Evolutionary conservation across 1,140 invertebrate species (phyloP), one percentile per base, ranked within the genome.

Genomic region (Schlechtendalia chinensis): DNA sequence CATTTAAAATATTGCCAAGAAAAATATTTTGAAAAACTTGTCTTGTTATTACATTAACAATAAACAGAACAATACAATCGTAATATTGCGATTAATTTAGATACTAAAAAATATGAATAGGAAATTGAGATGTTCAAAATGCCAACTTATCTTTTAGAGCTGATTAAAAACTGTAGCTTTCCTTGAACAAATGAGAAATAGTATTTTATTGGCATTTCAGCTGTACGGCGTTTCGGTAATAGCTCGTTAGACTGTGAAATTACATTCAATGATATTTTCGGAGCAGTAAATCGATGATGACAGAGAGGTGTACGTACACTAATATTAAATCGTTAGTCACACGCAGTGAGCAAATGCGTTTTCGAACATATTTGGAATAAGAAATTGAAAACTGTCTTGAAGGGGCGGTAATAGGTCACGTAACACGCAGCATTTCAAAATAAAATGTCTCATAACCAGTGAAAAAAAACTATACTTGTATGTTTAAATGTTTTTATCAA

Each of bases 191-290:
- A 50, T 39, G 67, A 69, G 45, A 12, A 50, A 69, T 27, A 69
- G 22, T 27, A 69, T 47, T 69, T 50, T n/a, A 69, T 69, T 69
- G 45, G 22, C 16, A 27, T 69, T 54, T 53, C 54, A 54, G 50
- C 24, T 22, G 27, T 54, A 29, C 19, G 8, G 69, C 17, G 50
- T 72, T 69, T 50, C 22, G 45, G 67, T 27, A 69, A 54, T 72
- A 54, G 47, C 69, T 72, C 69, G 47, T 72, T 54, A 72, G 69
- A 72, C 69, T 72, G 69, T 72, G 69, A 72, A 72, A 72, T 72
- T 72, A 72, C 69, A 22, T 71, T 71, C 47, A 53, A 53, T 24
- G 69, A 54, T 72, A 54, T 72, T 72, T 53, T 54, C 24, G 47
- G 47, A 39, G 45, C n/a, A 50, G 39, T 50, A 50, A 69, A 39